Base-by-base conservation (phyloP, 2,797 vertebrate species). In the Lophius americanus region DNA sequence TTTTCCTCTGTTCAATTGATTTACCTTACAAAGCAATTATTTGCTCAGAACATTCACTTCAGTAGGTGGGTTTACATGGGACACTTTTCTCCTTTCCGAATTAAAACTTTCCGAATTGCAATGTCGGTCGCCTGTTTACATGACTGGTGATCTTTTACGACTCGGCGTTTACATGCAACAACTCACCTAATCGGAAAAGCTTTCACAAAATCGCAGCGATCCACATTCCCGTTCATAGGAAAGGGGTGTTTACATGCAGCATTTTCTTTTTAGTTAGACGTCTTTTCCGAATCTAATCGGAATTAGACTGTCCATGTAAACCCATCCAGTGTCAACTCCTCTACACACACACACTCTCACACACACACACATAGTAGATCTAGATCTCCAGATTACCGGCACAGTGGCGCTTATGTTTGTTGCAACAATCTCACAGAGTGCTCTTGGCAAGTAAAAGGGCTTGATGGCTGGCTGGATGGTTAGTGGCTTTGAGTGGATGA, bases 1-100 rank as follows among this genome's bases (percentile, higher is more conserved):
- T 42, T 9, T 33, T 39, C 32, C 39, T 58, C 43, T 60, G 42
- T 63, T 50, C 53, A 55, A 60, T 38, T 79, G 51, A 78, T 74
- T 75, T 74, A 41, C 57, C 69, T 75, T 64, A 56, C 36, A 36
- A 33, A 9, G 23, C 43, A 7, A 38, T 11, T 42, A 23, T 58
- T 70, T 77, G 46, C 58, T 70, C 44, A 57, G 44, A 44, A 55
- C 51, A 55, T 60, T 67, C 50, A 48, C 51, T 79, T 70, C 72
- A 79, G 36, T 50, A 7, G 4, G 37, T 4, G 7, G 37, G 37
- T 38, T 38, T 7, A 38, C 7, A 7, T 38, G 37, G 4, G 37
- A 38, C 37, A 38, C 7, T 4, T 38, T 38, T 38, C 37, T 38
- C 23, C 23, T 23, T 23, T 23, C 23, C 23, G 23, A 23, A 23